phyloP scores from a whole-genome alignment of 2,797 vertebrate genomes.

The Rhynchotus rufescens region DNA sequence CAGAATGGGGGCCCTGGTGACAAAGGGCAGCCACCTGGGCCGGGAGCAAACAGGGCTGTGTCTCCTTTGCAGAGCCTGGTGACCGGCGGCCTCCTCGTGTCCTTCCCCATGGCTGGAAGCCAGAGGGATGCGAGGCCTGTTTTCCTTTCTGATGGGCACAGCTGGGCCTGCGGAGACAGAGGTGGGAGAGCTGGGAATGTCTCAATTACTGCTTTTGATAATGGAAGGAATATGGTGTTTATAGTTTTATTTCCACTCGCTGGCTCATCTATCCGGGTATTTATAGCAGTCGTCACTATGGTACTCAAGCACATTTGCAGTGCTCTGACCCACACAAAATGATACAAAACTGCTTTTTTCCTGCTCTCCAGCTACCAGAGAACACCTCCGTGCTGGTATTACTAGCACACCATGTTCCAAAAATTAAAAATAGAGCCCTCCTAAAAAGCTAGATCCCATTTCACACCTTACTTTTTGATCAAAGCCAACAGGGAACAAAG shows the following conservation, averaged over 20 bases:
- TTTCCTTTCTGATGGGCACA: neutral
- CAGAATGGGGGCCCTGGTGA: neutral
- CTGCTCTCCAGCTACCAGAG: accelerated
- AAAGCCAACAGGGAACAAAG: neutral
- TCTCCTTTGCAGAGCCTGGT: neutral
- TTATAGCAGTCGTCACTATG: conserved; percentile 35
- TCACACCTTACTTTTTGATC: neutral
- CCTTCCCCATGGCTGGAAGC: neutral
- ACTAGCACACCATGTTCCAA: neutral
- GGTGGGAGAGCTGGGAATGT: neutral
- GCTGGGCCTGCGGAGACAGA: neutral
- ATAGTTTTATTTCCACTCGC: conserved; percentile 38
- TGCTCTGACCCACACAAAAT: neutral
- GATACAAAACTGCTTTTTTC: neutral
- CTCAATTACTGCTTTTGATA: conserved; percentile 10
- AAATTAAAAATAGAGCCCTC: neutral
- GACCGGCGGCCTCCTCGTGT: neutral
- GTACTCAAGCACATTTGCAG: neutral
- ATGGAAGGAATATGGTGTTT: conserved; percentile 55
- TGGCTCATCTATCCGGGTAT: conserved; percentile 28
- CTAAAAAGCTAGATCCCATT: neutral
- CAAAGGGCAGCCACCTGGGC: neutral
- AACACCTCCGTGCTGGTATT: neutral
- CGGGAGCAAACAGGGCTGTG: neutral
- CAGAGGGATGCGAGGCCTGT: neutral